These are phyloP conservation scores for Aptenodytes patagonicus DNA, from an alignment of 2,113 vertebrate genomes.

Conservation along the genomic window DNA sequence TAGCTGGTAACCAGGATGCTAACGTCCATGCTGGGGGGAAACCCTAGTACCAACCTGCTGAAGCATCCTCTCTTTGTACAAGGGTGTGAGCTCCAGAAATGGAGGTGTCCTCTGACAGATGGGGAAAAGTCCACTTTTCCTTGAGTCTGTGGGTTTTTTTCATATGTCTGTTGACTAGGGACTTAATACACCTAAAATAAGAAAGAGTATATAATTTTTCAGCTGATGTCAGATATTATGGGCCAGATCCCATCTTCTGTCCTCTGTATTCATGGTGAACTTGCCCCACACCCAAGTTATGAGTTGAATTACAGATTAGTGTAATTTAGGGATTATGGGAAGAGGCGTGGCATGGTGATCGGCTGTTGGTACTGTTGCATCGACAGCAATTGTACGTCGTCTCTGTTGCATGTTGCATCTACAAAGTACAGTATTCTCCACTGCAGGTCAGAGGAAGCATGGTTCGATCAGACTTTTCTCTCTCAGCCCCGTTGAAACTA, in stretches of 20 bases:
- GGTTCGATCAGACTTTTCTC: background rate
- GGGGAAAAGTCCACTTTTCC: background rate
- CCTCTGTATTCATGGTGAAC: background rate
- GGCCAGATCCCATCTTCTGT: background rate
- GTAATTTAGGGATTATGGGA: background rate
- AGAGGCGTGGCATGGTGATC: background rate
- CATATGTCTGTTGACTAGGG: background rate
- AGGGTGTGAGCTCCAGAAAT: background rate
- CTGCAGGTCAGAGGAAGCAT: background rate
- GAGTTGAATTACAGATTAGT: background rate
- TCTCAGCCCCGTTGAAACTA: background rate
- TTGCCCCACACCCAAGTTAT: background rate
- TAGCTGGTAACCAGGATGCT: background rate
- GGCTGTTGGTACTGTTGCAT: background rate
- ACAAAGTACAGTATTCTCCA: background rate
- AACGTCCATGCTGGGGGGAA: background rate
- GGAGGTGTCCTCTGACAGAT: background rate
- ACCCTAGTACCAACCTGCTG: background rate
- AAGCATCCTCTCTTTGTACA: background rate
- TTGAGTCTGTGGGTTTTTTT: background rate
- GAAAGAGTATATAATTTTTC: background rate
- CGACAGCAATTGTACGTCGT: fast-evolving
- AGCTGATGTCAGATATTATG: background rate
- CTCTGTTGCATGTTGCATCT: background rate
- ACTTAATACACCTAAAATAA: background rate